Base-by-base conservation (phyloP, 2,888 invertebrate species). In the Salpingus planirostris region DNA sequence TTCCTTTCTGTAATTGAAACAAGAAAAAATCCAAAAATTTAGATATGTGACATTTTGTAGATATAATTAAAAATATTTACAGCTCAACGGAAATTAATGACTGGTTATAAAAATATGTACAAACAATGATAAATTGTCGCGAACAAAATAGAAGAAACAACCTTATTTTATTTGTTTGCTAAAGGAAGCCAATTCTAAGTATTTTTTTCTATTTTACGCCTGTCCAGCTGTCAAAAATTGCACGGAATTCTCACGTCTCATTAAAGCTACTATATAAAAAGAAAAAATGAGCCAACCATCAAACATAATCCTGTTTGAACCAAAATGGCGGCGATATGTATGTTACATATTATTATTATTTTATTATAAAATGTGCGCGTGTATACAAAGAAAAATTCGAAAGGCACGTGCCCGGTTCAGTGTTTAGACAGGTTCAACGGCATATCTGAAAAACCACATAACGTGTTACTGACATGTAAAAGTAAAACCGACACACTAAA, bases 381-480 rank as follows among this genome's bases (percentile, higher is more conserved):
- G 28, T 36, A 36, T 36, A 15, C 24, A 27, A 29, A 31, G 29
- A 24, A 18, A 5, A 18, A 24, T 35, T 26, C 32, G 31, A 33
- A 60, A 60, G 60, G 59, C 58, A 59, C 59, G 39, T 41, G 47
- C 47, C 42, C 45, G 42, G 46, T 62, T 72, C 69, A 74, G 73
- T 87, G 86, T 74, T 88, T 88, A 60, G 87, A 88, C 70, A 88
- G 73, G 71, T 88, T 88, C 65, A 88, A 72, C 65, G 88, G 88
- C 75, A 84, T 80, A 82, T 88, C 88, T 88, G 75, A 36, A 78
- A 78, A 44, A 42, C 6, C 5, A 23, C 11, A 2, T 2, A 5
- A 2, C 11, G 12, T 24, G 8, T 18, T 6, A 8, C 6, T 8
- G 10, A 23, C 5, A 7, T 11, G 10, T 23, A 7, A 23, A 7